Evolutionary conservation across 1,140 invertebrate genomes (phyloP).

Genomic region (Zaprionus davidi): DNA sequence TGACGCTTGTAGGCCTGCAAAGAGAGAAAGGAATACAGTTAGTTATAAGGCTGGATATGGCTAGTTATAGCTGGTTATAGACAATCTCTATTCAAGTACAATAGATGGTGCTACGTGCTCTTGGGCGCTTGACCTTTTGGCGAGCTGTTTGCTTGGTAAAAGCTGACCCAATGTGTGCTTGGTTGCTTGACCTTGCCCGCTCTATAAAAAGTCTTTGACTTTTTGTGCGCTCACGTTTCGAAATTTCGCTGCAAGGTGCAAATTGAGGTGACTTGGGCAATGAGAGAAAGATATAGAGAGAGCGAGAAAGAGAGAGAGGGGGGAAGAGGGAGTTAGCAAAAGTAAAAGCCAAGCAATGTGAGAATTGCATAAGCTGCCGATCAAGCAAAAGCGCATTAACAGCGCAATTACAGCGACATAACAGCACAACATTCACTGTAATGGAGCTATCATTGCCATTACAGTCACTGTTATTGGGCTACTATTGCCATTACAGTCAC

Average conservation of each 20-base stretch:
- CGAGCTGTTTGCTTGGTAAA: slow-evolving; percentile 31
- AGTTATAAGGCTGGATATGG: neutral
- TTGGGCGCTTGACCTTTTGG: slow-evolving; percentile 53
- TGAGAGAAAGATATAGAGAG: slow-evolving; percentile 5
- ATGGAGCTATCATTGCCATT: neutral
- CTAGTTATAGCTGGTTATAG: neutral
- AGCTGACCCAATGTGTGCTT: slow-evolving; percentile 25
- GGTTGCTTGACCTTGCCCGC: slow-evolving; percentile 35
- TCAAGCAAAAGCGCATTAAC: slow-evolving; percentile 17
- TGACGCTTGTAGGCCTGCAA: slow-evolving; percentile 90
- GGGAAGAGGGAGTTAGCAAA: neutral
- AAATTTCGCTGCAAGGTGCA: slow-evolving; percentile 44
- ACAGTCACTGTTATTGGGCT: neutral
- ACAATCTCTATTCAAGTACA: slow-evolving; percentile 7
- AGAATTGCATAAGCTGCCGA: slow-evolving; percentile 25
- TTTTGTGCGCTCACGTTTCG: slow-evolving; percentile 49
- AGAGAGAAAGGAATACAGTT: neutral
- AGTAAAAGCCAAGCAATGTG: neutral
- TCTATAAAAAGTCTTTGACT: slow-evolving; percentile 22
- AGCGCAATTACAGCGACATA: neutral
- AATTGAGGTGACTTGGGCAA: slow-evolving; percentile 24
- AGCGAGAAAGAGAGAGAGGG: neutral
- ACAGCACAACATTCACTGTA: neutral
- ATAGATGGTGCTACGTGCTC: slow-evolving; percentile 51
- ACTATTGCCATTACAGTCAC: neutral